Percentiles rank a stretch among this genome's conserved stretches.
Evolutionary conservation across 2,797 vertebrate genomes (phyloP).

Genomic region (Schizopygopsis pylzovi): DNA sequence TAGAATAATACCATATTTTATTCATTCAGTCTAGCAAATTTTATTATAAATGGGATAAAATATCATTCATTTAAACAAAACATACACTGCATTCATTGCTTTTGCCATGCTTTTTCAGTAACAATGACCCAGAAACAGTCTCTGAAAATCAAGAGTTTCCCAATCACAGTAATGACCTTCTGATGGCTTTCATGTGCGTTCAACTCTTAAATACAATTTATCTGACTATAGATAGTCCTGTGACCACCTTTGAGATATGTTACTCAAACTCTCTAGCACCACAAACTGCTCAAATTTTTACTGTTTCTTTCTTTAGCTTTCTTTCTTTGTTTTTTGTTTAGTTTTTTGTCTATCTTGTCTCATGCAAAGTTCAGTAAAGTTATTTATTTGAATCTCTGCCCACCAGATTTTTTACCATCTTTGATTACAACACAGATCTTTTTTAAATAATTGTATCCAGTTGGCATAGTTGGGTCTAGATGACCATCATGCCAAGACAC

Average conservation of each 20-base stretch:
- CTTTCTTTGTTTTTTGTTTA: neutral
- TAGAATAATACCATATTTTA: too few species aligned
- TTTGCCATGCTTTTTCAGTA: neutral
- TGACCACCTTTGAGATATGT: neutral
- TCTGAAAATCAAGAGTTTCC: neutral
- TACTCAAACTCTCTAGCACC: neutral
- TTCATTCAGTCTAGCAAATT: too few species aligned
- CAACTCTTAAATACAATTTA: neutral
- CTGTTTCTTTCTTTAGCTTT: neutral
- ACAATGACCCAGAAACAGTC: neutral
- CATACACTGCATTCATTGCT: neutral
- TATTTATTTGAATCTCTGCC: neutral
- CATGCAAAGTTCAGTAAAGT: neutral
- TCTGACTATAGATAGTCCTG: neutral
- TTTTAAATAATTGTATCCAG: neutral
- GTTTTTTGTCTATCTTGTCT: neutral
- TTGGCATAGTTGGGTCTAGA: neutral
- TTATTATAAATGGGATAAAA: too few species aligned
- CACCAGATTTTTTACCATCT: neutral
- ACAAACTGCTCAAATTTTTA: neutral
- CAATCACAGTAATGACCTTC: neutral
- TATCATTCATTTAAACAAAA: too few species aligned
- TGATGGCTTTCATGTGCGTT: neutral
- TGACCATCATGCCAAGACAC: neutral
- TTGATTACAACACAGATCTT: neutral